Evolutionary conservation across 1,140 invertebrate genomes (phyloP), one percentile per base, ranked within the genome.

Genomic region (Orussus abietinus): DNA sequence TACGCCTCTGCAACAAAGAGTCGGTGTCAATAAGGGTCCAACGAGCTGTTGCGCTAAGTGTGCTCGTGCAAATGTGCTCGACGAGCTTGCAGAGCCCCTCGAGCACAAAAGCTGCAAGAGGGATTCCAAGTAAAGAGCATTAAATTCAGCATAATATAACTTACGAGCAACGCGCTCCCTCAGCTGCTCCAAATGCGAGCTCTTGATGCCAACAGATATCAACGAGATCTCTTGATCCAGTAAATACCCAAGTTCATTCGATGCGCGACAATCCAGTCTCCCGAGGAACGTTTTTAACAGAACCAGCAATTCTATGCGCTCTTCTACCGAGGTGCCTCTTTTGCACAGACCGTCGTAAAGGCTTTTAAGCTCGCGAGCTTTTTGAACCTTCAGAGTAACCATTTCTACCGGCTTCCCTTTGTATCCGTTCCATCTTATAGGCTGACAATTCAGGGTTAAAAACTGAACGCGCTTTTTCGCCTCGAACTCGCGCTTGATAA

Each of bases 371-470:
- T 80, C 76, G 9, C 74, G 72, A 5, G 81, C 82, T 53, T 76
- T 77, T 59, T 85, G 83, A 22, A 77, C 79, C 59, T 79, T 81
- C 25, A 82, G 43, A 4, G 82, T 84, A 25, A 83, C 75, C 79
- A 85, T 80, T 20, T 77, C 68, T 6, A 84, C 71, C 1, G 72
- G 36, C 34, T 76, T 72, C 1, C 75, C 77, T 40, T 80, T 80
- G 17, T 73, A 69, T 20, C 77, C 77, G 33, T 69, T 75, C 81
- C 83, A 86, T 19, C 68, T 66, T 1, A 80, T 64, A 0, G 83
- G 77, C 42, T 76, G 75, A 5, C 81, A 82, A 42, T 83, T 77
- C 47, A 73, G 69, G 40, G 77, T 75, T 9, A 86, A 64, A 54
- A 84, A 80, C 31, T 70, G 66, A 18, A 78, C 62, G 30, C 78